Conservation (phyloP, 2,113 vertebrate species). For the Nothobranchius kuhntae region DNA sequence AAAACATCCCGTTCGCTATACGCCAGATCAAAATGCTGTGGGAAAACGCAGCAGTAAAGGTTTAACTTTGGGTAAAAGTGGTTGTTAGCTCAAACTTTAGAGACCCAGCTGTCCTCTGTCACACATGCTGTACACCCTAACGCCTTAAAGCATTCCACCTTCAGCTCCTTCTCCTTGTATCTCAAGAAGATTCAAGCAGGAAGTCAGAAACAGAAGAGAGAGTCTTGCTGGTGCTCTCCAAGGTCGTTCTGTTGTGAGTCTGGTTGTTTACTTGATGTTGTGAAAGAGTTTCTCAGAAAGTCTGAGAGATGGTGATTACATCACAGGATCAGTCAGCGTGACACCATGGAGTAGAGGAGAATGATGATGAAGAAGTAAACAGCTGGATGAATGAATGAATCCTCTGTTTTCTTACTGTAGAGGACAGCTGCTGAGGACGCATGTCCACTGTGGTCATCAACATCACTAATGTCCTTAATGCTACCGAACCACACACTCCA, state of each 20-base stretch:
- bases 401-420: not conserved
- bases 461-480: too few species aligned
- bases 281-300: not conserved
- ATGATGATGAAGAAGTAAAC: not conserved
- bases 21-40: not conserved
- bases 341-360: not conserved
- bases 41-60: not conserved
- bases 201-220: conserved; percentile 48
- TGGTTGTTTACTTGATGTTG: too few species aligned
- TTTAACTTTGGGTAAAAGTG: not conserved
- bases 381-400: conserved; percentile 20
- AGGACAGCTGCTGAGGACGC: not conserved
- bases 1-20: conserved; percentile 16
- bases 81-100: not conserved
- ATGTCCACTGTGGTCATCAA: too few species aligned
- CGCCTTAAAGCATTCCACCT: conserved; percentile 38
- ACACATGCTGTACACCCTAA: not conserved
- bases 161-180: conserved; percentile 39
- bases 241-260: not conserved
- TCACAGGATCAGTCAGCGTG: conserved; percentile 4
- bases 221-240: not conserved
- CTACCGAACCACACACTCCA: too few species aligned
- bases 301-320: conserved; percentile 15
- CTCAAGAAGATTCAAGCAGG: conserved; percentile 29
- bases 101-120: not conserved